Conservation (phyloP, 2,797 vertebrate species). For the Spheniscus humboldti region DNA sequence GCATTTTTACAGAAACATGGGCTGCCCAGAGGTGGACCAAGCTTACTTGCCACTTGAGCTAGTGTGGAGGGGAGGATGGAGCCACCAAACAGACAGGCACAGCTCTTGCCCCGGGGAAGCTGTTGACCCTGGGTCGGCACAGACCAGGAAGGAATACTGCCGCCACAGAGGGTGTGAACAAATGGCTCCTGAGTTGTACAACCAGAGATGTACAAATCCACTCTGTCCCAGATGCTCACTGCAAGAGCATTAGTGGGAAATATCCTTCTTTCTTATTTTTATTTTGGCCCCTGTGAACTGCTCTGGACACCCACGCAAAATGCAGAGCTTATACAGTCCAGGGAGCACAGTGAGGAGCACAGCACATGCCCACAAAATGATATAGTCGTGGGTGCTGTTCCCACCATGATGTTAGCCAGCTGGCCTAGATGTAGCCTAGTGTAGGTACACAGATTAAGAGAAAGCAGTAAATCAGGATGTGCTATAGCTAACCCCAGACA, state of each 20-base stretch:
- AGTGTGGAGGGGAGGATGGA: rapidly evolving
- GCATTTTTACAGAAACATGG: rapidly evolving
- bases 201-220: neutral
- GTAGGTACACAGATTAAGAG: neutral
- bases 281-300: neutral
- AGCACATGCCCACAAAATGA: neutral
- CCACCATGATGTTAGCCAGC: neutral
- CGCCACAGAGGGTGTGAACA: neutral
- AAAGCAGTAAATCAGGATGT: conserved; percentile 10
- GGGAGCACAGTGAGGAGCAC: neutral
- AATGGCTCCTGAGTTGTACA: neutral
- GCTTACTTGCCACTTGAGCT: neutral
- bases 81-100: neutral
- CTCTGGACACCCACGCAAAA: neutral
- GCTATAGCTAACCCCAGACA: neutral
- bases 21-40: neutral
- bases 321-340: neutral
- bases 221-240: neutral
- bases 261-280: neutral
- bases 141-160: neutral
- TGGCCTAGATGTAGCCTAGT: neutral
- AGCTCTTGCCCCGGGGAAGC: neutral
- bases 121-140: no score
- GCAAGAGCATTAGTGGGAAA: neutral
- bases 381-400: rapidly evolving